Evolutionary conservation across 2,797 vertebrate genomes (phyloP).

Genomic region (Phylloscopus collybita): DNA sequence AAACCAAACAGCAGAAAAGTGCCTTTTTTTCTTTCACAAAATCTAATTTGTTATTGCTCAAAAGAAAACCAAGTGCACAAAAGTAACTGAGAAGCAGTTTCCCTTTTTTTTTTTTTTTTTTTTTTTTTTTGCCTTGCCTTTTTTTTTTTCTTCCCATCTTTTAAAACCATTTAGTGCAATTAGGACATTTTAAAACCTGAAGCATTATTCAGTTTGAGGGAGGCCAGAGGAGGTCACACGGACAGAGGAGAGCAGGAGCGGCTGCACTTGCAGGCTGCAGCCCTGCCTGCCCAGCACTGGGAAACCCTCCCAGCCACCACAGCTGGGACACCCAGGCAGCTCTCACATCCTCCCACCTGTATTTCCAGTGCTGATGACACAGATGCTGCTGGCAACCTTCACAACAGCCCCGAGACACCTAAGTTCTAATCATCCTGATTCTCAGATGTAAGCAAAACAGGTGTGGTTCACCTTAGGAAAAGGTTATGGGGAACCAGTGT

Average conservation of each 20-base stretch:
- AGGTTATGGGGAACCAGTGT: neutral
- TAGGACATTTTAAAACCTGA: neutral
- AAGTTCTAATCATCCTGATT: neutral
- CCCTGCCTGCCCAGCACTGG: neutral
- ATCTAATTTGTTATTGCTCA: neutral
- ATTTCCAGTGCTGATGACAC: neutral
- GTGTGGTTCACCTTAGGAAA: neutral
- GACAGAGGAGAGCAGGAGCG: neutral
- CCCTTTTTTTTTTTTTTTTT: too few relatives aligned
- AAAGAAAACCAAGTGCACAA: neutral
- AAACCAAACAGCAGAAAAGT: neutral
- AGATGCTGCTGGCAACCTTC: neutral
- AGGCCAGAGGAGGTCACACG: neutral
- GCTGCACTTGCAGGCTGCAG: fast-evolving
- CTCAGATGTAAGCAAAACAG: neutral
- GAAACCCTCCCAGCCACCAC: neutral
- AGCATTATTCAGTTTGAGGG: neutral
- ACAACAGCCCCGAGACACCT: fast-evolving
- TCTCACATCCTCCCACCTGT: neutral
- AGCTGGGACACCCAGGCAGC: neutral
- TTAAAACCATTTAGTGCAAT: neutral
- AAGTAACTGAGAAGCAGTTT: neutral
- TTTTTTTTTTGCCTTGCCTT: neutral
- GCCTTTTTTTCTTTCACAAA: neutral
- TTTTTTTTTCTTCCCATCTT: neutral